phyloP scores from a whole-genome alignment of 2,888 invertebrate species.

The Graphium colonna region DNA sequence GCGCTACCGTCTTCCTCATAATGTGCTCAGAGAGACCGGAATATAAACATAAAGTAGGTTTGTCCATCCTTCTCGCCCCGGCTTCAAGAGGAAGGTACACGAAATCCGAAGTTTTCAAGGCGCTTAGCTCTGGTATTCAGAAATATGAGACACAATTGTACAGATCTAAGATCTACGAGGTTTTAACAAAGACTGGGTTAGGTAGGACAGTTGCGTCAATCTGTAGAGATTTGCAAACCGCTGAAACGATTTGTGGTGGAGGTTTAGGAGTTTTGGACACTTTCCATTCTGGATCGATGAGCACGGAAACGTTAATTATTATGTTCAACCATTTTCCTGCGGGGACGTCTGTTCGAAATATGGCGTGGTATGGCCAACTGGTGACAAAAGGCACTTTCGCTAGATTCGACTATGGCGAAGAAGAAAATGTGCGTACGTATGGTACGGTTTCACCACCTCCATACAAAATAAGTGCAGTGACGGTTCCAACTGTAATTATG shows the following conservation, averaged over 20 bases:
- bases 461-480: constrained; percentile 43
- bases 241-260: neutral
- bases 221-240: neutral
- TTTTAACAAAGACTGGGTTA: constrained; percentile 16
- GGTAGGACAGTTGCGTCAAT: neutral
- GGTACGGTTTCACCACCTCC: constrained; percentile 34
- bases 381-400: constrained; percentile 33
- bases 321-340: constrained; percentile 37
- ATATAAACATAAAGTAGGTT: constrained; percentile 82
- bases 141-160: constrained; percentile 38
- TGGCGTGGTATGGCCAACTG: constrained; percentile 41
- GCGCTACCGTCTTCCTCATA: constrained; percentile 83
- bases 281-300: constrained; percentile 32
- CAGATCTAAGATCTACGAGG: constrained; percentile 16
- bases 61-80: constrained; percentile 30
- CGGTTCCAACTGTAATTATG: constrained; percentile 35
- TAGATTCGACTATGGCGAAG: constrained; percentile 38
- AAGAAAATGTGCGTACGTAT: constrained; percentile 38
- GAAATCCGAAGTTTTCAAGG: constrained; percentile 63
- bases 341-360: constrained; percentile 42
- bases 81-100: constrained; percentile 5
- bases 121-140: constrained; percentile 65
- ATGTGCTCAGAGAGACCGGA: constrained; percentile 83
- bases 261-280: constrained; percentile 15
- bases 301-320: constrained; percentile 25